Evolutionary conservation across 2,113 vertebrate species (phyloP).

Genomic region (Polyodon spathula): DNA sequence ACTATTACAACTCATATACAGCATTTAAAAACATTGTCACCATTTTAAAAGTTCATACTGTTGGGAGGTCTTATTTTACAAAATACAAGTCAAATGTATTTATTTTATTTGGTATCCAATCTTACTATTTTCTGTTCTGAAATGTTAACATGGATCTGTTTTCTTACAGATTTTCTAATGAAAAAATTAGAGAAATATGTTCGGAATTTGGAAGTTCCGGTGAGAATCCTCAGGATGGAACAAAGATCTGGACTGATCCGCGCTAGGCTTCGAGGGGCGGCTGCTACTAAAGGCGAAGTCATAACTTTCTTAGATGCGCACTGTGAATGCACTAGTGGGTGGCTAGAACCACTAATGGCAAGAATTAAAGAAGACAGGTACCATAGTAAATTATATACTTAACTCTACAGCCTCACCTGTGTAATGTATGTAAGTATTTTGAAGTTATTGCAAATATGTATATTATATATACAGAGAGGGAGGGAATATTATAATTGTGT

Average conservation of each 20-base stretch:
- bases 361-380: conserved; percentile 79
- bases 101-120: too few species aligned
- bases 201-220: conserved; percentile 65
- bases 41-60: too few species aligned
- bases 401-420: too few species aligned
- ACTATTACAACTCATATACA: too few species aligned
- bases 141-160: background rate
- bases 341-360: conserved; percentile 87
- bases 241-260: conserved; percentile 88
- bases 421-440: too few species aligned
- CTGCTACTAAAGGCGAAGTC: conserved; percentile 77
- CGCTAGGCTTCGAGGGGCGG: conserved; percentile 82
- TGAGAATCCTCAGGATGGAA: conserved; percentile 85
- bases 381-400: background rate
- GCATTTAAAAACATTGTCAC: too few species aligned
- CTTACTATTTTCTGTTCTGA: too few species aligned
- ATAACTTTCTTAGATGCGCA: conserved; percentile 94
- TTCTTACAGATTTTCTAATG: conserved; percentile 76
- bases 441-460: too few species aligned
- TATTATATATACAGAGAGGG: too few species aligned
- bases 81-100: too few species aligned
- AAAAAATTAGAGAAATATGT: conserved; percentile 77
- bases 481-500: too few species aligned
- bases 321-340: conserved; percentile 88
- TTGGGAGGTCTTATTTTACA: too few species aligned